Evolutionary conservation across 2,888 invertebrate genomes (phyloP), one percentile per base, ranked within the genome.

Genomic region (Tanaodytes sp.): DNA sequence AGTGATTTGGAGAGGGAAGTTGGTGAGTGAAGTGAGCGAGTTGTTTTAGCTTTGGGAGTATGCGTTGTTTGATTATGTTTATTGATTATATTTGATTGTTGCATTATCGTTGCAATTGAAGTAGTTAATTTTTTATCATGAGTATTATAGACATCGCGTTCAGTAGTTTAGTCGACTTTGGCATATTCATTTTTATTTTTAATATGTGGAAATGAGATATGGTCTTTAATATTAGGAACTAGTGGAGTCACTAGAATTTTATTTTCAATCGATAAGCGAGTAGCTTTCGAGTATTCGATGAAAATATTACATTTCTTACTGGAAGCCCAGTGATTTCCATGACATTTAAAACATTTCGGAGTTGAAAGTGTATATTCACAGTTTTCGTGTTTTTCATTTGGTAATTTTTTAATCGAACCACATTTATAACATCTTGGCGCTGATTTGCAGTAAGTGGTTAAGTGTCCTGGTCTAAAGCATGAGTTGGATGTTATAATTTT

Each of bases 271-370:
- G 49, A 36, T 1, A 51, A 14, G 12, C 20, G 19, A 1, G 20
- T 23, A 1, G 23, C 49, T 23, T 12, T 8, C 2, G 14, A 2
- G 37, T 51, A 37, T n/a, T n/a, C n/a, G n/a, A n/a, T n/a, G n/a
- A n/a, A n/a, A n/a, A n/a, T n/a, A n/a, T n/a, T n/a, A n/a, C 37
- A 37, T 23, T 37, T 51, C 20, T 11, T 37, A 18, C 37, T 51
- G 1, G 49, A 51, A 9, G 20, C 49, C 49, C 49, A 51, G 11
- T 51, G 49, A 1, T 51, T 23, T 2, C 49, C 49, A 6, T 23
- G 11, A 14, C 49, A 51, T 4, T 37, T 51, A 11, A 37, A 51
- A 12, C 49, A 51, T 2, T 1, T 27, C 8, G 36, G 33, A 6
- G 18, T 1, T 36, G 2, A 19, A 5, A 18, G 15, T 2, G 9